phyloP scores from a whole-genome alignment of 64 coral and sea anemone species.

The Pocillopora verrucosa region DNA sequence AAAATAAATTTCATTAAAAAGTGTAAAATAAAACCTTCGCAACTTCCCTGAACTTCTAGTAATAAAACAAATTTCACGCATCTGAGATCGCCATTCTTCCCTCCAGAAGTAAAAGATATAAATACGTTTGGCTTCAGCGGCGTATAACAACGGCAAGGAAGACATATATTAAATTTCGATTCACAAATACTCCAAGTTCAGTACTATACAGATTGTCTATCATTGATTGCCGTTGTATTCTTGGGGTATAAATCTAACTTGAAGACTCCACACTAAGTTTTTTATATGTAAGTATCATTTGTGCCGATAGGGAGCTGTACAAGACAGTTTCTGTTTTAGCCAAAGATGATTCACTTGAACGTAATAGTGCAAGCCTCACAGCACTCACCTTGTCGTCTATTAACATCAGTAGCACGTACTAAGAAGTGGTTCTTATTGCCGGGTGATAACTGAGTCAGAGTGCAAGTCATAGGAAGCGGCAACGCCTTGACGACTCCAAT shows the following conservation, averaged over 20 bases:
- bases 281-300: no score
- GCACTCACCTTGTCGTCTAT: constrained; percentile 67
- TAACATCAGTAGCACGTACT: constrained; percentile 81
- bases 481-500: constrained; percentile 98
- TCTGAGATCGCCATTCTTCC: not conserved
- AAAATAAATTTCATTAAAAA: no score
- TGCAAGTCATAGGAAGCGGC: constrained; percentile 96
- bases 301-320: not conserved
- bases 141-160: not conserved
- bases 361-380: constrained; percentile 94
- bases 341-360: constrained; percentile 50
- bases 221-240: not conserved
- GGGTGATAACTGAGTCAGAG: constrained; percentile 91
- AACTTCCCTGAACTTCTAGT: no score
- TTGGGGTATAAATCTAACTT: not conserved
- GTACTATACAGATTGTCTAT: not conserved
- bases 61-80: not conserved
- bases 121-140: not conserved
- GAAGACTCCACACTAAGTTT: no score
- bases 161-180: not conserved
- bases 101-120: not conserved
- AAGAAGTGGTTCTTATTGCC: constrained; percentile 97
- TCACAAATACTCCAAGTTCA: not conserved
- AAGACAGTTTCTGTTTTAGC: not conserved
- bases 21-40: no score